A percentile compares a stretch with the other conserved stretches of the same genome.
phyloP scores from a whole-genome alignment of 1,140 invertebrate species.

The Lamellibrachia luymesi region DNA sequence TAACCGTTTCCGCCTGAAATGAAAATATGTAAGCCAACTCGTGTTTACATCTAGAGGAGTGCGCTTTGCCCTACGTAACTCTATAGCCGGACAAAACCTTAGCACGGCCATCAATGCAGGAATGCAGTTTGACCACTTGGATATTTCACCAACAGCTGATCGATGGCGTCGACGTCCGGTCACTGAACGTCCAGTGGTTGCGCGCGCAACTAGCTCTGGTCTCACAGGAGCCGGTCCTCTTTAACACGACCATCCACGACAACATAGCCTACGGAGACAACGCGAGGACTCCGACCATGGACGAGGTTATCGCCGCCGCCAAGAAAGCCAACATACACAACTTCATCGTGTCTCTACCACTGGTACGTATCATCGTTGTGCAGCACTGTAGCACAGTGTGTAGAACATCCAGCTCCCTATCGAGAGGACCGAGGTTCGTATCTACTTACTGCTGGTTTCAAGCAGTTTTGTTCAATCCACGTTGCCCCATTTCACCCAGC shows the following conservation, averaged over 20 bases:
- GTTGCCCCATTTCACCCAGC: too few relatives aligned
- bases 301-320: conserved; percentile 66
- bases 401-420: background rate
- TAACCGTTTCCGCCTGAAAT: background rate
- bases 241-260: conserved; percentile 87
- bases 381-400: background rate
- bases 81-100: background rate
- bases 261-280: conserved; percentile 89
- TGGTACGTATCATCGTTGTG: conserved; percentile 12
- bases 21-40: too few relatives aligned
- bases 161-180: background rate
- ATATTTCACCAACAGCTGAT: background rate
- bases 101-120: background rate
- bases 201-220: conserved; percentile 37
- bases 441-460: too few relatives aligned
- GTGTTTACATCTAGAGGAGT: background rate
- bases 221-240: conserved; percentile 35
- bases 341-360: conserved; percentile 74
- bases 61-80: background rate
- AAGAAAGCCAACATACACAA: conserved; percentile 80
- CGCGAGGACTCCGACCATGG: conserved; percentile 39
- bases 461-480: too few relatives aligned
- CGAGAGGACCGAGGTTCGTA: too few relatives aligned
- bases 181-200: conserved; percentile 31
- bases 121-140: background rate